phyloP scores from a whole-genome alignment of 2,888 invertebrate genomes.

The Electrophaes corylata region DNA sequence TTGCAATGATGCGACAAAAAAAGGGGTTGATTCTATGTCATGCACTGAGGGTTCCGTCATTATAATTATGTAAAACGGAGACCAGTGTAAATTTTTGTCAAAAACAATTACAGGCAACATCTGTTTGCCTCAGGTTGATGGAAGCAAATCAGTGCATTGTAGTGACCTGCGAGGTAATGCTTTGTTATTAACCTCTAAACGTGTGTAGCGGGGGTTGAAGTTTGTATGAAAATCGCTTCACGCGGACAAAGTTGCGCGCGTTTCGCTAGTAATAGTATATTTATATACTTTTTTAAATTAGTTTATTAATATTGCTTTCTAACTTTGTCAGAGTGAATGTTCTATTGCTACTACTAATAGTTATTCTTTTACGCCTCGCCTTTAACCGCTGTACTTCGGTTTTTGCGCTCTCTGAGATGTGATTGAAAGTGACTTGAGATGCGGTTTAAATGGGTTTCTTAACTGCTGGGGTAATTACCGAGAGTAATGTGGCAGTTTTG shows the following conservation, averaged over 20 bases:
- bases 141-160: no score
- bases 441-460: conserved; percentile 19
- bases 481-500: conserved; percentile 12
- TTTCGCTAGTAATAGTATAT: no score
- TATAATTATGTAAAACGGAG: no score
- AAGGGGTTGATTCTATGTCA: background rate
- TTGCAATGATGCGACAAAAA: background rate
- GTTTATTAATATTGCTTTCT: background rate
- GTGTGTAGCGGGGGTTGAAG: no score
- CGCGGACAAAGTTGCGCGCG: no score
- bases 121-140: no score
- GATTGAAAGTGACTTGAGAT: conserved; percentile 36
- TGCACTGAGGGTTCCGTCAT: no score
- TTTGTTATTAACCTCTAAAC: no score
- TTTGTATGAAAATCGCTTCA: no score
- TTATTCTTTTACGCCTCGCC: background rate
- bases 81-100: no score
- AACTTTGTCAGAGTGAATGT: background rate
- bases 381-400: conserved; percentile 30
- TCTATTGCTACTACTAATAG: background rate
- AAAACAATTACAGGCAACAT: no score
- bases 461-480: conserved; percentile 17
- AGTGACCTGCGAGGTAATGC: no score
- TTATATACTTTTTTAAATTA: background rate
- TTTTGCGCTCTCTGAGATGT: conserved; percentile 36